Evolutionary conservation across 2,888 invertebrate species (phyloP).

Genomic region (Xylophagus ater): DNA sequence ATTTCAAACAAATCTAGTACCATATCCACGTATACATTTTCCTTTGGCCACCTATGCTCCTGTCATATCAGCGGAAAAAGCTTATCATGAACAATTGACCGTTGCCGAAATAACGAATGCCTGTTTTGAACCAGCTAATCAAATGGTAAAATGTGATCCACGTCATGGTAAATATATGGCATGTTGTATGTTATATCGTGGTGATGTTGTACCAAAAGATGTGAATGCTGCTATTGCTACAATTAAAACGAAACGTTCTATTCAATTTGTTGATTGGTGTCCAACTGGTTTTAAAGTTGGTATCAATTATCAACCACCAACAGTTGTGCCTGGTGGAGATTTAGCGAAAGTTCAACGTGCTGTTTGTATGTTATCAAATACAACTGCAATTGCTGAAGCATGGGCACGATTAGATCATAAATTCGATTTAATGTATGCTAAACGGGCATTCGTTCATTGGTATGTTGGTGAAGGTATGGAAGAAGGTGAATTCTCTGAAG

Average conservation of each 20-base stretch:
- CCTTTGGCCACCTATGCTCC: constrained; percentile 86
- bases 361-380: constrained; percentile 95
- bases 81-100: constrained; percentile 83
- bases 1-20: constrained; percentile 88
- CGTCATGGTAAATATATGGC: constrained; percentile 89
- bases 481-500: constrained; percentile 78
- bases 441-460: constrained; percentile 95
- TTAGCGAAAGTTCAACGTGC: constrained; percentile 87
- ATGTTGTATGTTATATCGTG: constrained; percentile 86
- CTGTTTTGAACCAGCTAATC: constrained; percentile 90
- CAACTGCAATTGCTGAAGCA: constrained; percentile 91
- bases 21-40: constrained; percentile 92
- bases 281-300: constrained; percentile 75
- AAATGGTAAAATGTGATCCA: constrained; percentile 89
- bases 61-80: constrained; percentile 85
- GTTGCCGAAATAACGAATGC: constrained; percentile 90
- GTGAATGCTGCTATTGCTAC: constrained; percentile 87
- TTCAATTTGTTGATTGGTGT: constrained; percentile 84
- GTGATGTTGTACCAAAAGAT: constrained; percentile 88
- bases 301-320: constrained; percentile 83
- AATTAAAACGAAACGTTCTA: constrained; percentile 86
- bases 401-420: constrained; percentile 92
- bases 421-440: constrained; percentile 93
- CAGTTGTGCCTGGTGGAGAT: constrained; percentile 85
- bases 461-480: constrained; percentile 82